A percentile compares a stretch with the other conserved stretches of the same genome.
These are phyloP conservation scores for Threskiornis aethiopicus DNA, from an alignment of 2,797 vertebrate genomes.

Conservation along the genomic window DNA sequence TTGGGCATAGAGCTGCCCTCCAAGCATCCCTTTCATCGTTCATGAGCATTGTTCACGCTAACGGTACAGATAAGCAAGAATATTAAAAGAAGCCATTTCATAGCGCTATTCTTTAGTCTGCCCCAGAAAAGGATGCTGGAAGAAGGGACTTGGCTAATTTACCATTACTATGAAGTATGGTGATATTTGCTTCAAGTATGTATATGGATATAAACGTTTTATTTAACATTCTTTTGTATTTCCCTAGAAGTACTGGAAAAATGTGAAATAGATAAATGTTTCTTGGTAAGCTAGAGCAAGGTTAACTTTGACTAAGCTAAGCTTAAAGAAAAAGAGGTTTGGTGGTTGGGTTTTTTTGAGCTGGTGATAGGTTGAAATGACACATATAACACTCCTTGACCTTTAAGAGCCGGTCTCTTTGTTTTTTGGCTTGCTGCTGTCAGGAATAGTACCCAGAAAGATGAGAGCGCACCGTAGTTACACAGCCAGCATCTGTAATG, in stretches of 20 bases:
- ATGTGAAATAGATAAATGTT: not conserved
- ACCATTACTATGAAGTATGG: not conserved
- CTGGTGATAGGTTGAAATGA: slow-evolving; percentile 10
- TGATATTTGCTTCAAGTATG: not conserved
- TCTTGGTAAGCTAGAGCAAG: not conserved
- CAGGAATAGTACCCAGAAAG: not conserved
- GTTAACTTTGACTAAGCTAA: not conserved
- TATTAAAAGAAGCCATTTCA: not conserved
- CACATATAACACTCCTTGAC: not conserved
- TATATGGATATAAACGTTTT: not conserved
- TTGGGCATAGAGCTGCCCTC: not conserved
- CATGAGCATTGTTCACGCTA: not conserved
- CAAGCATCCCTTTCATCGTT: not conserved
- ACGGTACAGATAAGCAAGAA: not conserved
- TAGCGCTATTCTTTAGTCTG: not conserved
- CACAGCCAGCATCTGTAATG: not conserved
- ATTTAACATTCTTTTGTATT: not conserved
- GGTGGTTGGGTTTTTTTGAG: not conserved
- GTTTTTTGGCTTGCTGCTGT: not conserved
- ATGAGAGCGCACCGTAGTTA: not conserved
- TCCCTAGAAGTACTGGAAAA: not conserved
- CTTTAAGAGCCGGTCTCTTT: not conserved
- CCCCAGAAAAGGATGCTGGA: not conserved
- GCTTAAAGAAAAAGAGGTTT: not conserved
- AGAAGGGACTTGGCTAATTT: not conserved